Percentiles rank a stretch among this genome's conserved stretches.
Conservation (phyloP, 2,888 invertebrate species). For the Neoscelio sp. region DNA sequence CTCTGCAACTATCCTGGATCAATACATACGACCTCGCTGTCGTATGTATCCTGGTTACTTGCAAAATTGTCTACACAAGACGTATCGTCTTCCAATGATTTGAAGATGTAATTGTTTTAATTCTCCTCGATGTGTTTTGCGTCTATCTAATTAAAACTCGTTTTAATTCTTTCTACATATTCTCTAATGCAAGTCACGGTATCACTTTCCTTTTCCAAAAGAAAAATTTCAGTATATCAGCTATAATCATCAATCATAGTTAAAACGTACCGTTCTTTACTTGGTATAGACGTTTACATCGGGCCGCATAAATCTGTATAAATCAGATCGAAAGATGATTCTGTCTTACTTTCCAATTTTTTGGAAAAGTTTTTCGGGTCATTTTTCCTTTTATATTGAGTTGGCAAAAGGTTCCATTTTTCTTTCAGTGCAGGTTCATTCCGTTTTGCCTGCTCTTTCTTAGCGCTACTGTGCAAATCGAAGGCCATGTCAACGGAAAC, state of each 20-base stretch:
- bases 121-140: constrained; percentile 59
- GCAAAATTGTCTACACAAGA: too few relatives aligned
- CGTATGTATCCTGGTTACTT: too few relatives aligned
- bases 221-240: constrained; percentile 33
- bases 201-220: constrained; percentile 45
- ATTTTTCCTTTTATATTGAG: constrained; percentile 68
- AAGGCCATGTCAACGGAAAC: too few relatives aligned
- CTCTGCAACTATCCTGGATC: constrained; percentile 8
- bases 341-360: constrained; percentile 50
- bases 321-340: constrained; percentile 57
- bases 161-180: constrained; percentile 34
- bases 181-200: constrained; percentile 6
- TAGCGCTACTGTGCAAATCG: too few relatives aligned
- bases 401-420: too few relatives aligned
- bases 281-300: constrained; percentile 56
- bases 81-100: too few relatives aligned
- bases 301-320: constrained; percentile 70
- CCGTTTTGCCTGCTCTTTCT: too few relatives aligned
- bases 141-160: constrained; percentile 16
- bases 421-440: too few relatives aligned
- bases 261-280: constrained; percentile 51
- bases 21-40: too few relatives aligned
- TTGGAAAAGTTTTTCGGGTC: constrained; percentile 65
- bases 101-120: too few relatives aligned
- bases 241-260: constrained; percentile 58